phyloP scores from a whole-genome alignment of 2,113 vertebrate genomes.

The Dipodomys merriami region DNA sequence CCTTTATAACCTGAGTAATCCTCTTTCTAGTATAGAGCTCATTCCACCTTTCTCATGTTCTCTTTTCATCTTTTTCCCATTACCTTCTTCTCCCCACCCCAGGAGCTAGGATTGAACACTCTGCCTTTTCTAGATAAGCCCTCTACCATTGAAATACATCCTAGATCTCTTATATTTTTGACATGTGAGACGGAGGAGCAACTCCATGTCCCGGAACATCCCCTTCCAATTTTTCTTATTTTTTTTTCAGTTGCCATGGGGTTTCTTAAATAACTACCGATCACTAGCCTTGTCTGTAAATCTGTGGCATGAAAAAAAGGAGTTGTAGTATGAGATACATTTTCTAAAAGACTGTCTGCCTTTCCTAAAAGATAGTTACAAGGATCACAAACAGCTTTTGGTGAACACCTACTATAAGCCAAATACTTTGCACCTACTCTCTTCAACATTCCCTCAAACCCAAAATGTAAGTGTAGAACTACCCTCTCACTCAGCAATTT shows the following conservation, averaged over 20 bases:
- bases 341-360: neutral
- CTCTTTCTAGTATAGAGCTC: neutral
- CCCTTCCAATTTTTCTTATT: neutral
- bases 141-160: neutral
- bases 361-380: neutral
- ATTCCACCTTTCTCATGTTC: neutral
- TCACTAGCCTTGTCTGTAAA: neutral
- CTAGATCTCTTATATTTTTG: neutral
- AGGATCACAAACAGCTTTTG: neutral
- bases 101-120: neutral
- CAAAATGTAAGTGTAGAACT: no score
- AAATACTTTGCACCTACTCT: neutral
- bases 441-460: neutral
- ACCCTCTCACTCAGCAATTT: no score
- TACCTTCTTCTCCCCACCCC: no score
- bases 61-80: neutral
- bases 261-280: neutral
- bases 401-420: neutral
- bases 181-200: neutral
- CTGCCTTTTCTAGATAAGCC: no score
- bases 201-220: neutral
- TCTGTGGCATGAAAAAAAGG: neutral
- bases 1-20: neutral
- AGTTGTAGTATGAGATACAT: neutral
- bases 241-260: neutral